These are phyloP conservation scores for Sinohyriopsis cumingii DNA, from an alignment of 2,888 invertebrate genomes.

Conservation along the genomic window DNA sequence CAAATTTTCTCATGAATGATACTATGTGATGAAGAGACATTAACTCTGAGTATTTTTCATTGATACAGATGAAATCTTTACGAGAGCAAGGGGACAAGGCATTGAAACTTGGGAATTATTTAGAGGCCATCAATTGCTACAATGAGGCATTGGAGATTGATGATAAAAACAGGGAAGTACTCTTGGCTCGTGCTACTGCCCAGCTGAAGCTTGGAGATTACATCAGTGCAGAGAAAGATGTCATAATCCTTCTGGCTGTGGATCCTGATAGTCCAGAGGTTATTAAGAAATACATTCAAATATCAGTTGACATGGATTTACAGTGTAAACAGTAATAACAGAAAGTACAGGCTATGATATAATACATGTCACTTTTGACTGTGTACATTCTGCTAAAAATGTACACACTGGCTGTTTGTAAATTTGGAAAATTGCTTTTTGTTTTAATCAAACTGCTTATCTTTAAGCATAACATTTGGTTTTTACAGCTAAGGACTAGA, in stretches of 20 bases:
- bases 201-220: conserved; percentile 60
- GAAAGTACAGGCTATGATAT: too few relatives aligned
- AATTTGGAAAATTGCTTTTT: conserved; percentile 16
- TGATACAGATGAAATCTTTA: conserved; percentile 54
- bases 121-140: conserved; percentile 58
- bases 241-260: conserved; percentile 48
- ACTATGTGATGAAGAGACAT: too few relatives aligned
- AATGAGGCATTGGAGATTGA: conserved; percentile 69
- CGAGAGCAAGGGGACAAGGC: conserved; percentile 58
- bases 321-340: too few relatives aligned
- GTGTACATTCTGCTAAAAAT: too few relatives aligned
- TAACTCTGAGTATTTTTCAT: too few relatives aligned
- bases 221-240: conserved; percentile 57
- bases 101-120: conserved; percentile 49
- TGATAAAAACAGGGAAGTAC: conserved; percentile 54
- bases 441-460: conserved; percentile 7
- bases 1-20: too few relatives aligned
- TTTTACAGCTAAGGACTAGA: too few relatives aligned
- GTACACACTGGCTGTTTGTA: too few relatives aligned
- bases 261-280: conserved; percentile 55
- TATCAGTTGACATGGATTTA: too few relatives aligned
- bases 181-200: conserved; percentile 58
- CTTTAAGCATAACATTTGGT: conserved; percentile 3
- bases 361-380: too few relatives aligned
- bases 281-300: neutral